These are phyloP conservation scores for Melopsittacus undulatus DNA, from an alignment of 2,797 vertebrate species.

Conservation along the genomic window DNA sequence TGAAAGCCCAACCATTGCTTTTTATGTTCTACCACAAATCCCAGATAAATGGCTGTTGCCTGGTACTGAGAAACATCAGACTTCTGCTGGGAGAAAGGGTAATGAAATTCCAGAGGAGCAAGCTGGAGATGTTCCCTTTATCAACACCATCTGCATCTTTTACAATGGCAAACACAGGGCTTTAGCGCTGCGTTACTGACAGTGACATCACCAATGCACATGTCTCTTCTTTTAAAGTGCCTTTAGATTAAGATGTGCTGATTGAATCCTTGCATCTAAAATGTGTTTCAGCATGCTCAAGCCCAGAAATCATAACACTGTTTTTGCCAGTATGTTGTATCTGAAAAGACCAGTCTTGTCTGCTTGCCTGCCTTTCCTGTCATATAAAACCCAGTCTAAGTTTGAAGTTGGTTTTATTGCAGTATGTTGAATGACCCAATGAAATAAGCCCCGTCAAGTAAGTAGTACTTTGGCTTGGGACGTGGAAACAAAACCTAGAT, in stretches of 20 bases:
- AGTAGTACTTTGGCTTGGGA: neutral
- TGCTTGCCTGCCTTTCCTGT: neutral
- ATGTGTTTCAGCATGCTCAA: slow-evolving; percentile 36
- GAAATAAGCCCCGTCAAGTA: neutral
- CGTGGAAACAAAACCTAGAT: neutral
- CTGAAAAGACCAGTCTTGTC: slow-evolving; percentile 4
- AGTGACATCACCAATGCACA: slow-evolving; percentile 25
- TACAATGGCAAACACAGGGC: neutral
- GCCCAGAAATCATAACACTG: slow-evolving; percentile 10
- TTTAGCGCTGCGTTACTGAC: neutral
- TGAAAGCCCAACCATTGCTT: neutral
- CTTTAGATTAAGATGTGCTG: slow-evolving; percentile 44
- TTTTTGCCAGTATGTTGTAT: neutral
- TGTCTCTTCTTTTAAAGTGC: neutral
- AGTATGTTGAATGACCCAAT: neutral
- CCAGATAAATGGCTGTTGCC: neutral
- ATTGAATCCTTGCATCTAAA: slow-evolving; percentile 41
- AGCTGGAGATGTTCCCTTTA: slow-evolving; percentile 17
- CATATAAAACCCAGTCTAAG: neutral
- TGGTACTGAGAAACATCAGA: neutral
- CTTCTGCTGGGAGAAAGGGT: neutral
- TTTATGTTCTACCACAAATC: slow-evolving; percentile 25
- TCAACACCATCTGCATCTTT: slow-evolving; percentile 16
- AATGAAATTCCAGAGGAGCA: slow-evolving; percentile 21
- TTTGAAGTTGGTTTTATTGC: neutral